Evolutionary conservation across 2,113 vertebrate species (phyloP).

Genomic region (Euleptes europaea): DNA sequence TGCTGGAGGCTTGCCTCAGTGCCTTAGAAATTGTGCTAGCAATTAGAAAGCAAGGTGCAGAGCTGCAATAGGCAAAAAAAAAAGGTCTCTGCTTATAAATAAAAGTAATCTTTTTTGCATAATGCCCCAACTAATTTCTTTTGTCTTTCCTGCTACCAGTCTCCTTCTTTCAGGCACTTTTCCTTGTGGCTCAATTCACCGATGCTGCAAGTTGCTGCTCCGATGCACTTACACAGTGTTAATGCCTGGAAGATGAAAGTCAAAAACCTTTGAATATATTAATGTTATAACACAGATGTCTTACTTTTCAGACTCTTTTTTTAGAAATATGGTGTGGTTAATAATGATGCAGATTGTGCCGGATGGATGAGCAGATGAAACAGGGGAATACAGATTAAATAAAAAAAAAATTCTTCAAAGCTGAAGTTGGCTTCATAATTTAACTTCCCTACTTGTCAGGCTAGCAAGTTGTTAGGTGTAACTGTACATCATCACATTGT

Average conservation of each 20-base stretch:
- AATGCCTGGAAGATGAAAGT: conserved; percentile 85
- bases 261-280: conserved; percentile 87
- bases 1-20: conserved; percentile 88
- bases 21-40: conserved; percentile 84
- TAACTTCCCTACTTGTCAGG: conserved; percentile 80
- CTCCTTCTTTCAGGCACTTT: conserved; percentile 45
- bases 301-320: conserved; percentile 80
- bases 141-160: conserved; percentile 18
- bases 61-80: conserved; percentile 69
- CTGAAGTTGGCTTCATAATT: conserved; percentile 84
- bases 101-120: conserved; percentile 71
- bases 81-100: conserved; percentile 64
- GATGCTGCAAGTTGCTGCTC: conserved; percentile 69
- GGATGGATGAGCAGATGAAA: conserved; percentile 83
- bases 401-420: conserved; percentile 83
- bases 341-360: conserved; percentile 87
- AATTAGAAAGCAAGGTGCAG: conserved; percentile 84
- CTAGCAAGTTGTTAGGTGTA: conserved; percentile 70
- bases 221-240: conserved; percentile 76
- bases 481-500: conserved; percentile 72
- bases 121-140: conserved; percentile 43
- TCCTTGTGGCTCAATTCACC: conserved; percentile 56
- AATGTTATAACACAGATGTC: conserved; percentile 85
- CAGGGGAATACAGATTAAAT: conserved; percentile 87
- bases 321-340: conserved; percentile 79